Evolutionary conservation across 1,140 invertebrate genomes (phyloP).

Genomic region (Pachypsylla venusta): DNA sequence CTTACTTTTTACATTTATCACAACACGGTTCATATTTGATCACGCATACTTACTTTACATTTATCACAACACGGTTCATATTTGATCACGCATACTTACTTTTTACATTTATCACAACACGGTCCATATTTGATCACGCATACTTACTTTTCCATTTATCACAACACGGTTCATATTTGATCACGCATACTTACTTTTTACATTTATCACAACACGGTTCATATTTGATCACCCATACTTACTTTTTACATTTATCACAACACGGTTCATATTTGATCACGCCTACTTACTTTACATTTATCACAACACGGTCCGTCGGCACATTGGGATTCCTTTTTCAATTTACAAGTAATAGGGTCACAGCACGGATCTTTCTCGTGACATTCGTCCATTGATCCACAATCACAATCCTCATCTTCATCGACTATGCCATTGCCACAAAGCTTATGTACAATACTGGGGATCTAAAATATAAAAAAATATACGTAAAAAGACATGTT

Average conservation of each 20-base stretch:
- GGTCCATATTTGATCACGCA: too few relatives aligned
- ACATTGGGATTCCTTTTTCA: constrained; percentile 81
- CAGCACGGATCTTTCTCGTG: constrained; percentile 76
- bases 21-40: constrained; percentile 77
- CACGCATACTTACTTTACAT: constrained; percentile 63
- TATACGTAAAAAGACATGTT: too few relatives aligned
- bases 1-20: constrained; percentile 83
- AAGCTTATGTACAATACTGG: constrained; percentile 37
- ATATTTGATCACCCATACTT: too few relatives aligned
- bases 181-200: too few relatives aligned
- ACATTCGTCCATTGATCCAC: constrained; percentile 74
- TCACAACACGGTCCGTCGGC: constrained; percentile 82
- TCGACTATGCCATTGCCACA: constrained; percentile 92
- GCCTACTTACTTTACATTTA: constrained; percentile 61
- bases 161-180: too few relatives aligned
- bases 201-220: too few relatives aligned
- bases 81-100: too few relatives aligned
- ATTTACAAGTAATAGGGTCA: constrained; percentile 85
- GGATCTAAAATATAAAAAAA: too few relatives aligned
- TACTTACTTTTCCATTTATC: too few relatives aligned
- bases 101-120: too few relatives aligned
- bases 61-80: constrained; percentile 81
- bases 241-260: not conserved
- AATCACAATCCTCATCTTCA: constrained; percentile 89
- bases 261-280: not conserved